Percentiles rank a stretch among this genome's conserved stretches.
Conservation (phyloP, 2,797 vertebrate genomes). For the Oryzias sinensis region DNA sequence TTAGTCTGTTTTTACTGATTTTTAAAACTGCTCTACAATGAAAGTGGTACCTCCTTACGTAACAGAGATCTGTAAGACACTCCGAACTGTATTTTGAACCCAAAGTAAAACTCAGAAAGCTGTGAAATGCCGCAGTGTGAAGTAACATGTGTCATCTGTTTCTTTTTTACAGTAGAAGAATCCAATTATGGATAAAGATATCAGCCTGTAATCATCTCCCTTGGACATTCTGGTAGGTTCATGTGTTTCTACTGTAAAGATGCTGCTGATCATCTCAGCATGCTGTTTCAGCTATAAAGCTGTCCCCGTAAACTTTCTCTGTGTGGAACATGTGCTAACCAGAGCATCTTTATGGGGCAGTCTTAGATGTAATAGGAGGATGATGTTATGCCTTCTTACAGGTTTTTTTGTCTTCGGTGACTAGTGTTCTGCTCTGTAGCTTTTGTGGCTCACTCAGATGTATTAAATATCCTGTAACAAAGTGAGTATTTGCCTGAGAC, state of each 20-base stretch:
- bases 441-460: constrained; percentile 30
- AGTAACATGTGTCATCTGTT: constrained; percentile 40
- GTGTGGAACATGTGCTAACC: constrained; percentile 15
- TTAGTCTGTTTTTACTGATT: background rate
- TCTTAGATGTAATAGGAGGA: constrained; percentile 5
- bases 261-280: constrained; percentile 23
- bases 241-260: constrained; percentile 28
- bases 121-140: constrained; percentile 25
- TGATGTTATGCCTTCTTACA: constrained; percentile 17
- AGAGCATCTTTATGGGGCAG: constrained; percentile 13
- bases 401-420: constrained; percentile 8
- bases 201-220: constrained; percentile 34
- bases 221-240: constrained; percentile 60
- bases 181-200: constrained; percentile 51
- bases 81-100: constrained; percentile 9
- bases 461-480: constrained; percentile 21
- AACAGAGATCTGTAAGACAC: too few species aligned
- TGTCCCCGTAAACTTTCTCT: constrained; percentile 29
- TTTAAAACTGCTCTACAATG: too few species aligned
- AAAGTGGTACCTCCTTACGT: too few species aligned
- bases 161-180: constrained; percentile 44
- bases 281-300: constrained; percentile 28
- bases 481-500: constrained; percentile 33
- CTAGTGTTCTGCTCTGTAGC: constrained; percentile 23
- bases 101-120: constrained; percentile 20